phyloP scores from a whole-genome alignment of 2,113 vertebrate species.

The zebrafish (Danio rerio) region DNA sequence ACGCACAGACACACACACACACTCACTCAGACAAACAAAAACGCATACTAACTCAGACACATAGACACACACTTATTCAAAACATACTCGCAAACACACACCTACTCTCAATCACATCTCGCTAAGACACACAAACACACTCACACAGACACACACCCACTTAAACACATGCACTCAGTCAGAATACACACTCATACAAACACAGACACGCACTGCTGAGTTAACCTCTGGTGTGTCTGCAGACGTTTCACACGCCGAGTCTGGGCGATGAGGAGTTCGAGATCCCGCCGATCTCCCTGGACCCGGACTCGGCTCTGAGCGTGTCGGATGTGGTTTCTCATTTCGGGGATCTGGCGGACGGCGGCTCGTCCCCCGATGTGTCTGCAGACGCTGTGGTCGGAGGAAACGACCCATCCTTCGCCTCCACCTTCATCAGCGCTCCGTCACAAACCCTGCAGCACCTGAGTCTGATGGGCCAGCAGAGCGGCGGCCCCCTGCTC shows the following conservation, averaged over 20 bases:
- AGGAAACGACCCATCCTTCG: constrained; percentile 78
- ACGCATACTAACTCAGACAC: neutral
- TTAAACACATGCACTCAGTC: neutral
- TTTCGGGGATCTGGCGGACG: constrained; percentile 84
- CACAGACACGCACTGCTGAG: neutral
- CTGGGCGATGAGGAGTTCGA: constrained; percentile 93
- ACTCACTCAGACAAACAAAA: too few species aligned
- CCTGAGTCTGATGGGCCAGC: constrained; percentile 85
- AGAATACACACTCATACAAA: neutral
- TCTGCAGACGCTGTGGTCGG: constrained; percentile 82
- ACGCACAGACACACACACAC: neutral
- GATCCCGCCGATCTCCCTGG: constrained; percentile 89
- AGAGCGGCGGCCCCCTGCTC: constrained; percentile 80
- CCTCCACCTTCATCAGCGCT: constrained; percentile 74
- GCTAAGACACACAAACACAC: too few species aligned
- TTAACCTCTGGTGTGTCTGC: neutral
- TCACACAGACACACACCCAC: neutral
- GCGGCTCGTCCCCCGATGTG: constrained; percentile 74
- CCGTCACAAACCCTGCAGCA: constrained; percentile 80
- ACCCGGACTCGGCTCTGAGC: constrained; percentile 85
- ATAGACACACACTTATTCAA: too few species aligned
- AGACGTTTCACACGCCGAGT: constrained; percentile 93
- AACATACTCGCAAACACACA: too few species aligned
- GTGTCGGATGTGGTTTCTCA: constrained; percentile 87
- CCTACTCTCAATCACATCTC: too few species aligned